These are phyloP conservation scores for Phasianus colchicus DNA, from an alignment of 2,113 vertebrate genomes.

Conservation along the genomic window DNA sequence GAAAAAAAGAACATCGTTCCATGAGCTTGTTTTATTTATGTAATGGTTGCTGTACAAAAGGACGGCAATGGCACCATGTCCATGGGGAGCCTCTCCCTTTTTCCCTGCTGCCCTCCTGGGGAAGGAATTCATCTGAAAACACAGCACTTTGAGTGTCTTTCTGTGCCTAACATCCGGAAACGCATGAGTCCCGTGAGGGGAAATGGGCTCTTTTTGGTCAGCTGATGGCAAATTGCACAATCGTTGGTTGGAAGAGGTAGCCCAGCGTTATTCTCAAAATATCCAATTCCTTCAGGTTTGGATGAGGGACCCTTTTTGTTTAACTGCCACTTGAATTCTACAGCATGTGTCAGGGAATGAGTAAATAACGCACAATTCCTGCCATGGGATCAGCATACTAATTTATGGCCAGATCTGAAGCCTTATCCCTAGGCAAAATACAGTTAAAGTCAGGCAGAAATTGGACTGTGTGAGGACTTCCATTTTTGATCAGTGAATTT, in stretches of 20 bases:
- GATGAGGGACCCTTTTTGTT: background rate
- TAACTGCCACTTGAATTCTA: constrained; percentile 34
- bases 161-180: background rate
- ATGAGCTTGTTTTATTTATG: background rate
- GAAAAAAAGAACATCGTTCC: background rate
- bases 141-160: background rate
- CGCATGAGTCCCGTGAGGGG: background rate
- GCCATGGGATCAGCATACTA: constrained; percentile 31
- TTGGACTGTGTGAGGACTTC: constrained; percentile 44
- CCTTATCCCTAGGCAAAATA: constrained; percentile 67
- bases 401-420: constrained; percentile 58
- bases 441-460: constrained; percentile 59
- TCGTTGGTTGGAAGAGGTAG: background rate
- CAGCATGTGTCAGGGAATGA: constrained; percentile 51
- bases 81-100: fast-evolving
- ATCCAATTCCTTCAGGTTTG: background rate
- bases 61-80: background rate
- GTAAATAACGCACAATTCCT: constrained; percentile 63
- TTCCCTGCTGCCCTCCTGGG: background rate
- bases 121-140: background rate
- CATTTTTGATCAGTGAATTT: constrained; percentile 55
- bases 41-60: background rate
- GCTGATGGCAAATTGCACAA: background rate
- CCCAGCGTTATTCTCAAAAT: background rate
- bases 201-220: background rate